Percentiles rank a stretch among this genome's conserved stretches.
Evolutionary conservation across 2,888 invertebrate genomes (phyloP).

Genomic region (Pyrrhia umbra): DNA sequence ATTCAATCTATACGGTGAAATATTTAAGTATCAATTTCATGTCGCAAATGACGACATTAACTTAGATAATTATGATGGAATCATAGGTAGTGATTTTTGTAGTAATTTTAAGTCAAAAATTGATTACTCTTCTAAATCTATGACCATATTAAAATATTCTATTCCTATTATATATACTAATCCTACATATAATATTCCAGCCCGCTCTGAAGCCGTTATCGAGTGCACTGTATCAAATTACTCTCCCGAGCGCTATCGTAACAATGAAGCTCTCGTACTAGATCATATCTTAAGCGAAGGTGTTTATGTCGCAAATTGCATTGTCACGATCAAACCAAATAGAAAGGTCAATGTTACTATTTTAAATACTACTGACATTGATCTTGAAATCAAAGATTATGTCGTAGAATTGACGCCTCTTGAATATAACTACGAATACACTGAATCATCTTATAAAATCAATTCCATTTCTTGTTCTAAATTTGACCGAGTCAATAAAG

Average conservation of each 20-base stretch:
- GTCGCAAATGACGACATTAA: conserved; percentile 1
- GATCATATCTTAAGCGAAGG: conserved; percentile 6
- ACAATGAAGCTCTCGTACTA: conserved; percentile 4
- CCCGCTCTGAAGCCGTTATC: neutral
- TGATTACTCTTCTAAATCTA: neutral
- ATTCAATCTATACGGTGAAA: neutral
- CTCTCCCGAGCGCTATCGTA: neutral
- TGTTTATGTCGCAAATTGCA: conserved; percentile 11
- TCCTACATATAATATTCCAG: conserved; percentile 17
- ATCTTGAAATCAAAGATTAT: conserved; percentile 5
- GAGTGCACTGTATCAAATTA: conserved; percentile 4
- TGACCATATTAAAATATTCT: neutral
- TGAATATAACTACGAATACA: neutral
- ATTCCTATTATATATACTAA: conserved; percentile 10
- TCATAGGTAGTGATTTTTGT: conserved; percentile 10
- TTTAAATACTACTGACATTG: conserved; percentile 3
- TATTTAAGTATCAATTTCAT: neutral
- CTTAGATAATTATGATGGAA: neutral
- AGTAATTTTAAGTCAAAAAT: neutral
- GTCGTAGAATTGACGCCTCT: neutral
- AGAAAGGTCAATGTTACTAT: neutral
- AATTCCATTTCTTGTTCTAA: conserved; percentile 1
- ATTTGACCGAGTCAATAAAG: neutral
- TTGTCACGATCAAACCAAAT: conserved; percentile 6
- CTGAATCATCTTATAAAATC: neutral